phyloP scores from a whole-genome alignment of 2,797 vertebrate genomes.

The Tokudaia muenninki region DNA sequence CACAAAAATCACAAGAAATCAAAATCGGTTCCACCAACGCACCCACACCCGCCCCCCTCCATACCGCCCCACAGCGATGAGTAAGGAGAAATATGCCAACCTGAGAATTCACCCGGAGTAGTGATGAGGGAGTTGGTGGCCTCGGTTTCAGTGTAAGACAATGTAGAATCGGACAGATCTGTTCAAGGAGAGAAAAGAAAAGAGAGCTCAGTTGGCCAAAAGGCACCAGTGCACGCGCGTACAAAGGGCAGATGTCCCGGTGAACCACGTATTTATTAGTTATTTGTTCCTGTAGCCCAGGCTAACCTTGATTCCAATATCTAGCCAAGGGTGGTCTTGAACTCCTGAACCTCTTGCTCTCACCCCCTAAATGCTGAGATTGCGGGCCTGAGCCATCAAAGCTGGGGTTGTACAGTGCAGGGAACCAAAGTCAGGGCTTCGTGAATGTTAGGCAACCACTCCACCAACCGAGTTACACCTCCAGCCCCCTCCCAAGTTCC shows the following conservation, averaged over 20 bases:
- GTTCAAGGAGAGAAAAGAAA: conserved; percentile 27
- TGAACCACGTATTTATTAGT: background rate
- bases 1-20: background rate
- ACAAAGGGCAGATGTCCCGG: background rate
- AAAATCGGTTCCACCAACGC: background rate
- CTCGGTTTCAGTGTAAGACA: conserved; percentile 99
- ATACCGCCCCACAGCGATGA: background rate
- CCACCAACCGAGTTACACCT: background rate
- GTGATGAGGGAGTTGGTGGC: conserved; percentile 95
- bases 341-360: background rate
- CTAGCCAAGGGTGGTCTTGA: background rate
- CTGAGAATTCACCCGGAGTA: conserved; percentile 97
- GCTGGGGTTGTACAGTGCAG: too few relatives aligned
- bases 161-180: conserved; percentile 99
- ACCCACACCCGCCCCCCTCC: background rate
- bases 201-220: conserved; percentile 31
- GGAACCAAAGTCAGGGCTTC: background rate
- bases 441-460: background rate
- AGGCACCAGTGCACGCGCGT: fast-evolving
- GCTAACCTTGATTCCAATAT: background rate
- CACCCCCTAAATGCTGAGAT: background rate
- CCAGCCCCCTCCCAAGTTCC: background rate
- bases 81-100: conserved; percentile 85
- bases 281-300: background rate
- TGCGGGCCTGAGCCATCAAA: background rate